Conservation (phyloP, 2,113 vertebrate species). For the Larimichthys crocea region DNA sequence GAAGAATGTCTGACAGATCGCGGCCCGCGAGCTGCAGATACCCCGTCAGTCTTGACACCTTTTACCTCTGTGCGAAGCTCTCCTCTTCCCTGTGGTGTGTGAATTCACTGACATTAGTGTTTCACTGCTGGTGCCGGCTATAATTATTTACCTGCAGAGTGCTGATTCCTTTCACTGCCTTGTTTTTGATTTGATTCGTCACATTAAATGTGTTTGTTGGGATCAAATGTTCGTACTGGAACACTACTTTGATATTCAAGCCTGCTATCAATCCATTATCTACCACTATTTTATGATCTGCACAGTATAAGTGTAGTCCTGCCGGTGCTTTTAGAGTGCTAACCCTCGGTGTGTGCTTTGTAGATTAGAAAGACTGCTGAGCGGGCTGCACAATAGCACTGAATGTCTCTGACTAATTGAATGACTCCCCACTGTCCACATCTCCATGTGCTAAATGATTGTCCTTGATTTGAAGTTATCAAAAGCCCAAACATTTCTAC, state of each 20-base stretch:
- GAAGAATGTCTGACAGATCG: slow-evolving; percentile 16
- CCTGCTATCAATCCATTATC: background rate
- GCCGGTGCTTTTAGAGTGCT: background rate
- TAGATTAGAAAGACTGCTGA: background rate
- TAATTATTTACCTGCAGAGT: slow-evolving; percentile 9
- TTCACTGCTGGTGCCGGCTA: background rate
- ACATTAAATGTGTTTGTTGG: background rate
- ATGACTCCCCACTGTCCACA: background rate
- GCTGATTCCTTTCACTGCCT: background rate
- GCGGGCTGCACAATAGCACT: no score
- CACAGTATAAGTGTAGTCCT: background rate
- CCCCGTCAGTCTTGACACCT: slow-evolving; percentile 22
- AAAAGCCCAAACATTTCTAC: background rate
- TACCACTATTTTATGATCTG: background rate
- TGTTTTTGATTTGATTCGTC: background rate
- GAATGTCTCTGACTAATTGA: no score
- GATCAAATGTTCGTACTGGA: background rate
- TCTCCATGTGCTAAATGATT: background rate
- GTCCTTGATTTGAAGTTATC: background rate
- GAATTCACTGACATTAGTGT: slow-evolving; percentile 2
- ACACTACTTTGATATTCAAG: background rate
- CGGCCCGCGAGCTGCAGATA: background rate
- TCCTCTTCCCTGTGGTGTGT: slow-evolving; percentile 3
- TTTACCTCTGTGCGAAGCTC: slow-evolving; percentile 8
- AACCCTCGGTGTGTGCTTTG: background rate